Conservation (phyloP, 2,113 vertebrate genomes). For the Kryptolebias marmoratus region DNA sequence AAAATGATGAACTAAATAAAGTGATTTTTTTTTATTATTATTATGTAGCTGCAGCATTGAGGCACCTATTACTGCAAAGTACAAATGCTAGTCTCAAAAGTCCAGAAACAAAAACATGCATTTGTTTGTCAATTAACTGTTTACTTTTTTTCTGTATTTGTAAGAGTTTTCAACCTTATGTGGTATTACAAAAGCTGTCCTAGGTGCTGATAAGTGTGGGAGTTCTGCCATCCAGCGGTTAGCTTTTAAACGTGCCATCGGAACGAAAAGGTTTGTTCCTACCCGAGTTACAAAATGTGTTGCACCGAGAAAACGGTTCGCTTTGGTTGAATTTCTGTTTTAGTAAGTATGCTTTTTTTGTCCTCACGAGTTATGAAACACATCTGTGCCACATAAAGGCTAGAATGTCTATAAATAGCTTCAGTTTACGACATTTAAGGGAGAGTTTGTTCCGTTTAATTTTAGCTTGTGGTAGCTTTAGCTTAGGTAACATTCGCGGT, state of each 20-base stretch:
- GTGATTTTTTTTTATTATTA: no score
- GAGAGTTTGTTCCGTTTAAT: not conserved
- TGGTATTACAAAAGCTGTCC: slow-evolving; percentile 22
- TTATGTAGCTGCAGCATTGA: no score
- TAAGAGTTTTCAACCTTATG: not conserved
- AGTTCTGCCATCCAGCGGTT: slow-evolving; percentile 63
- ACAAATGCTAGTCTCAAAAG: not conserved
- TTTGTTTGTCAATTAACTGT: not conserved
- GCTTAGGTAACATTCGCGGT: not conserved
- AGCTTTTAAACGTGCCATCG: not conserved
- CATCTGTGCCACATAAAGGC: not conserved
- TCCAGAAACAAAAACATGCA: not conserved
- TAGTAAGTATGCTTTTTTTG: slow-evolving; percentile 21
- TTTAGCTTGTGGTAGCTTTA: slow-evolving; percentile 16
- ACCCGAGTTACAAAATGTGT: slow-evolving; percentile 35
- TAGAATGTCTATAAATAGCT: not conserved
- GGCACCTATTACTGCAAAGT: not conserved
- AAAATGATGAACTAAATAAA: not conserved
- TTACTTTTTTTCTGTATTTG: not conserved
- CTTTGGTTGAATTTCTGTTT: not conserved
- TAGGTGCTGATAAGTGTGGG: slow-evolving; percentile 41
- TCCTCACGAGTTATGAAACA: not conserved
- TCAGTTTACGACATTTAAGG: not conserved
- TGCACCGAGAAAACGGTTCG: slow-evolving; percentile 11
- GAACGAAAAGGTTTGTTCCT: slow-evolving; percentile 46